Conservation (phyloP, 2,113 vertebrate genomes). For the Gila orcuttii region DNA sequence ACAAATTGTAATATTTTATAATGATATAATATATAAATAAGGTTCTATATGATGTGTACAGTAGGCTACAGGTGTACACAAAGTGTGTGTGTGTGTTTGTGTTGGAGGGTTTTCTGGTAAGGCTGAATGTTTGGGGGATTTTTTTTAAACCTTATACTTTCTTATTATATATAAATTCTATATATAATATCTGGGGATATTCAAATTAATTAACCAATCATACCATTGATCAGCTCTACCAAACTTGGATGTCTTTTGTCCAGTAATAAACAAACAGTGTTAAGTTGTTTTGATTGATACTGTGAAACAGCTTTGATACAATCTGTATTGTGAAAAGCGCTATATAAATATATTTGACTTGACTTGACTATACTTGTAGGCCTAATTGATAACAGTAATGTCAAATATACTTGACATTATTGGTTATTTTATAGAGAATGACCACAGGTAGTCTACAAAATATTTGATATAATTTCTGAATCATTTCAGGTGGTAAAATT, state of each 20-base stretch:
- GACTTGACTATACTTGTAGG: no score
- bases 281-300: no score
- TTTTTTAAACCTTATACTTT: not conserved
- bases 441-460: not conserved
- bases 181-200: no score
- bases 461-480: not conserved
- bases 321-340: no score
- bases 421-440: not conserved
- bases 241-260: no score
- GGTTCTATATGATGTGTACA: conserved; percentile 8
- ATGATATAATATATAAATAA: not conserved
- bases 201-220: no score
- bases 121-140: not conserved
- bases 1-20: not conserved
- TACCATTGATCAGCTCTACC: no score
- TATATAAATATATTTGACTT: no score
- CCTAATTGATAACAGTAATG: not conserved
- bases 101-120: not conserved
- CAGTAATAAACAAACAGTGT: no score
- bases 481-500: not conserved
- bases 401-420: not conserved
- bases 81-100: not conserved
- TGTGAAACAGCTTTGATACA: no score
- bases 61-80: no score
- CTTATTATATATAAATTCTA: not conserved